phyloP scores from a whole-genome alignment of 1,140 invertebrate species.

The Drosophila pseudoananassae region DNA sequence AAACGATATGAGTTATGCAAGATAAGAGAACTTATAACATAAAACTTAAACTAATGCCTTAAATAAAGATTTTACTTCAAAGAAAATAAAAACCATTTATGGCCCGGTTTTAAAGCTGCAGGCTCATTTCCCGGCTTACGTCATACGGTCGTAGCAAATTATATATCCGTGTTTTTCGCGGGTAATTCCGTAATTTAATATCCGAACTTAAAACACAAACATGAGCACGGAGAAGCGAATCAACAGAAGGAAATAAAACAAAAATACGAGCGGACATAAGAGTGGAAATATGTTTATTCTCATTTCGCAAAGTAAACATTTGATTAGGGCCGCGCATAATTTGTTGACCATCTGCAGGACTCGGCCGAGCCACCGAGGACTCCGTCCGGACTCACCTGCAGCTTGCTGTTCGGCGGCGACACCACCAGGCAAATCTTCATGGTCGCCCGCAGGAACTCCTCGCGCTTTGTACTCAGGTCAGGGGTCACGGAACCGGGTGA shows the following conservation, averaged over 20 bases:
- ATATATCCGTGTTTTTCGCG: slow-evolving; percentile 8
- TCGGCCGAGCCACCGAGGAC: no score
- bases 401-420: slow-evolving; percentile 80
- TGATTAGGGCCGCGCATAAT: slow-evolving; percentile 45
- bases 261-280: slow-evolving; percentile 45
- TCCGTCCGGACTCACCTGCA: slow-evolving; percentile 73
- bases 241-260: slow-evolving; percentile 35
- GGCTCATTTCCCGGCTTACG: slow-evolving; percentile 8
- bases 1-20: background rate
- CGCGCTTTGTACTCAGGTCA: slow-evolving; percentile 83
- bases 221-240: slow-evolving; percentile 1
- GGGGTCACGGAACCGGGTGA: slow-evolving; percentile 61
- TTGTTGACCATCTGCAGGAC: slow-evolving; percentile 27
- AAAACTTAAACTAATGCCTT: background rate
- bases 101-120: slow-evolving; percentile 3
- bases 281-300: slow-evolving; percentile 56
- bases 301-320: slow-evolving; percentile 56
- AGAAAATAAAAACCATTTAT: slow-evolving; percentile 18
- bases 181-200: slow-evolving; percentile 43
- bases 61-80: background rate
- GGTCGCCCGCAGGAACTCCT: slow-evolving; percentile 84
- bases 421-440: slow-evolving; percentile 84
- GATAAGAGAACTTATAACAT: background rate
- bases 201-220: slow-evolving; percentile 40
- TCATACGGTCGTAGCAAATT: slow-evolving; percentile 19